Conservation (phyloP, 2,113 vertebrate genomes). For the Diglossa brunneiventris region DNA sequence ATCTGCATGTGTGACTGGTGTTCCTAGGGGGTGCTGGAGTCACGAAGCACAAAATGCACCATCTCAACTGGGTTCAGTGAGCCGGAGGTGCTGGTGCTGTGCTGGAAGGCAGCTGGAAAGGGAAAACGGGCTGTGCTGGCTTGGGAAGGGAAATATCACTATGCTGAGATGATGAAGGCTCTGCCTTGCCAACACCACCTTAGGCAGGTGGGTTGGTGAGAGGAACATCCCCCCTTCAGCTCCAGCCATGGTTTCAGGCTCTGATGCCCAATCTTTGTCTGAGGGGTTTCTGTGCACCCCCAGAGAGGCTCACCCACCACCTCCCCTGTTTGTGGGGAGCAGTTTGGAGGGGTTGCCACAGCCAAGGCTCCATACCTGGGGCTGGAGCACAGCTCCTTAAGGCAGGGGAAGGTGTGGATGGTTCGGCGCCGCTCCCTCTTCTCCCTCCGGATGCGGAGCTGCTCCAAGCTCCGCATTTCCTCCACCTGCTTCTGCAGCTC, state of each 20-base stretch:
- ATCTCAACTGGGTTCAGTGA: neutral
- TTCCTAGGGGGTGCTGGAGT: neutral
- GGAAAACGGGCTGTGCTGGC: neutral
- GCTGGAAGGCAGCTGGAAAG: neutral
- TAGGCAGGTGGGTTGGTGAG: neutral
- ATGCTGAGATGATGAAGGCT: neutral
- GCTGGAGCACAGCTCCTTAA: constrained; percentile 90
- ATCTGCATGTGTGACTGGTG: neutral
- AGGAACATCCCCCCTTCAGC: neutral
- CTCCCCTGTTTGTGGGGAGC: neutral
- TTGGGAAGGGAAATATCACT: neutral
- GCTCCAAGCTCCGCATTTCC: constrained; percentile 87
- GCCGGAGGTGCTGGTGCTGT: neutral
- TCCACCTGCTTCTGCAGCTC: constrained; percentile 89
- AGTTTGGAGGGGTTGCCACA: neutral
- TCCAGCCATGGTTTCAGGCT: neutral
- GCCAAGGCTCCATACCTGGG: constrained; percentile 73
- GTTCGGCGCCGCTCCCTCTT: constrained; percentile 90
- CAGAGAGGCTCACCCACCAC: neutral
- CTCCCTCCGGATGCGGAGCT: constrained; percentile 86
- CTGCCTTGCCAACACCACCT: neutral
- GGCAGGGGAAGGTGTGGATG: constrained; percentile 93
- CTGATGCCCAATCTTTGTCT: neutral
- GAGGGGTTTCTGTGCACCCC: neutral
- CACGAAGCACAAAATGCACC: neutral